Evolutionary conservation across 2,113 vertebrate genomes (phyloP).

Genomic region (Gopherus flavomarginatus): DNA sequence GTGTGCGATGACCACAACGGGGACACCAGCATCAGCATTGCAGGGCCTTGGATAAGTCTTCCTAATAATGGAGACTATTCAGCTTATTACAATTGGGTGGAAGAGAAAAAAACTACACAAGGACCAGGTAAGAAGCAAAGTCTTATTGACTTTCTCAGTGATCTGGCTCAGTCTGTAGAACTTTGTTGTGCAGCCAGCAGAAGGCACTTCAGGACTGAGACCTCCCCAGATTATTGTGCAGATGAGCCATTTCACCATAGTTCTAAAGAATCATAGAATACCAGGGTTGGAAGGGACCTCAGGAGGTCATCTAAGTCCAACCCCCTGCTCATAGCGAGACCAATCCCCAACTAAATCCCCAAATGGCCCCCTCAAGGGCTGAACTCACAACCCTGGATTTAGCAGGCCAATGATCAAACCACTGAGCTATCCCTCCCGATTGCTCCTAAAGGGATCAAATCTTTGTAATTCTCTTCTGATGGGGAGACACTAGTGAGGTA

Average conservation of each 20-base stretch:
- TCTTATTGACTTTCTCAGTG: background rate
- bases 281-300: too few species aligned
- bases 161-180: background rate
- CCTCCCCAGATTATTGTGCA: fast-evolving
- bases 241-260: background rate
- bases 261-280: background rate
- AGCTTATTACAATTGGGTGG: constrained; percentile 94
- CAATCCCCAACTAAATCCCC: too few species aligned
- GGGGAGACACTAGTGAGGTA: background rate
- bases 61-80: constrained; percentile 97
- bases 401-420: too few species aligned
- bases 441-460: background rate
- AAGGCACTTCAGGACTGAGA: background rate
- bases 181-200: background rate
- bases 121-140: constrained; percentile 87
- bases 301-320: too few species aligned
- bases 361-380: too few species aligned
- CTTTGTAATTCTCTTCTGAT: background rate
- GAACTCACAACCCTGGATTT: too few species aligned
- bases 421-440: background rate
- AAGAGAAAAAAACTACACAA: constrained; percentile 90
- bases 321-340: too few species aligned
- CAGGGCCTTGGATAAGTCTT: constrained; percentile 89
- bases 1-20: constrained; percentile 98
- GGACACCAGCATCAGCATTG: constrained; percentile 96